Conservation (phyloP, 2,888 invertebrate species). For the Neocrepidodera transversa region DNA sequence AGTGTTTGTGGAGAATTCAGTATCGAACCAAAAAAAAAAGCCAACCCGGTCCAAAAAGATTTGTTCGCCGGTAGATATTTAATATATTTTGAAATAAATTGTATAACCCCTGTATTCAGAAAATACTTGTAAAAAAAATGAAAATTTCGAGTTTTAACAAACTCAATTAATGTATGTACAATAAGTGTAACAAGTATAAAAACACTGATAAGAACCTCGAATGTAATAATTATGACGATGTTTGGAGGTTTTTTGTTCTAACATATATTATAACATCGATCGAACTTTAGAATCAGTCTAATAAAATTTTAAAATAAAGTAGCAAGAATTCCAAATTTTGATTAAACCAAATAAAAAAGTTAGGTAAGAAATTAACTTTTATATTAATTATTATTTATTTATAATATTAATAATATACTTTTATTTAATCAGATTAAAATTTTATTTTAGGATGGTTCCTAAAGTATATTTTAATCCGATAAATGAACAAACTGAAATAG, state of each 20-base stretch:
- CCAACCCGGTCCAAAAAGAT: too few relatives aligned
- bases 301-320: not conserved
- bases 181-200: not conserved
- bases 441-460: not conserved
- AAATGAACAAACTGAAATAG: not conserved
- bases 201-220: slow-evolving; percentile 5
- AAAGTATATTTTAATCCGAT: slow-evolving; percentile 19
- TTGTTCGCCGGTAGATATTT: too few relatives aligned
- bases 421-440: too few relatives aligned
- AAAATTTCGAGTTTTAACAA: too few relatives aligned
- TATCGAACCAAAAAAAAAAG: too few relatives aligned
- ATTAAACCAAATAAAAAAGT: too few relatives aligned
- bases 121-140: too few relatives aligned
- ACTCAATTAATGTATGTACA: not conserved
- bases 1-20: too few relatives aligned
- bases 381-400: not conserved
- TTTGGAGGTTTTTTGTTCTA: not conserved
- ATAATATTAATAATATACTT: not conserved
- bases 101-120: too few relatives aligned
- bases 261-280: not conserved
- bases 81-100: too few relatives aligned
- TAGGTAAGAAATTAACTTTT: not conserved
- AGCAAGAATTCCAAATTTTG: not conserved
- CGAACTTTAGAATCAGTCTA: not conserved
- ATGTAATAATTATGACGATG: not conserved